phyloP scores from a whole-genome alignment of 1,140 invertebrate species.

The Drosophila nasuta region DNA sequence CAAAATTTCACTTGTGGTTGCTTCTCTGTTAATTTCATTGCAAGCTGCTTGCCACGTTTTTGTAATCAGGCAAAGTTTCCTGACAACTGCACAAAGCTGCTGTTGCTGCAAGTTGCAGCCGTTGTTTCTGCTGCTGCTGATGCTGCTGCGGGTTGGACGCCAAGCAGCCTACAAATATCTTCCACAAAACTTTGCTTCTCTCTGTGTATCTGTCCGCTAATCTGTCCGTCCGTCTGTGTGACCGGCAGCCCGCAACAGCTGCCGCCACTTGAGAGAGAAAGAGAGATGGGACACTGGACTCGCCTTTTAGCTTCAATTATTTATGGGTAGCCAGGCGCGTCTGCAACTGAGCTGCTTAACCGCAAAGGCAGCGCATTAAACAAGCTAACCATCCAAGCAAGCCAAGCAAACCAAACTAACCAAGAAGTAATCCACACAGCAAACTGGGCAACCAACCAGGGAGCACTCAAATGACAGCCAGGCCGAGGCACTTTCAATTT shows the following conservation, averaged over 20 bases:
- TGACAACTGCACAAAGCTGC: conserved; percentile 72
- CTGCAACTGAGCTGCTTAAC: conserved; percentile 78
- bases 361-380: conserved; percentile 78
- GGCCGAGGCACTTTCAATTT: conserved; percentile 65
- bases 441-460: conserved; percentile 17
- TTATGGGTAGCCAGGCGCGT: conserved; percentile 77
- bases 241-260: conserved; percentile 63
- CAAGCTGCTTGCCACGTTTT: conserved; percentile 74
- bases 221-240: conserved; percentile 26
- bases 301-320: conserved; percentile 82
- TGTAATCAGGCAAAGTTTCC: conserved; percentile 79
- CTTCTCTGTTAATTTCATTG: conserved; percentile 77
- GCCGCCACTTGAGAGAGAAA: conserved; percentile 42
- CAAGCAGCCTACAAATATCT: conserved; percentile 72
- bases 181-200: conserved; percentile 60
- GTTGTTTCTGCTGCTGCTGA: conserved; percentile 32
- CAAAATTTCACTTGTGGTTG: conserved; percentile 77
- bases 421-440: conserved; percentile 15
- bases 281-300: conserved; percentile 48
- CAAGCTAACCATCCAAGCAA: conserved; percentile 51
- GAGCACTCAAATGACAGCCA: conserved; percentile 66
- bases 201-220: conserved; percentile 10
- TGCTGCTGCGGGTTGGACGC: conserved; percentile 52
- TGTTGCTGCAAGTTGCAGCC: conserved; percentile 37
- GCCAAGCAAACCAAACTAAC: conserved; percentile 11